These are phyloP conservation scores for Orcinus orca DNA, from an alignment of 2,113 vertebrate genomes.

Conservation along the genomic window DNA sequence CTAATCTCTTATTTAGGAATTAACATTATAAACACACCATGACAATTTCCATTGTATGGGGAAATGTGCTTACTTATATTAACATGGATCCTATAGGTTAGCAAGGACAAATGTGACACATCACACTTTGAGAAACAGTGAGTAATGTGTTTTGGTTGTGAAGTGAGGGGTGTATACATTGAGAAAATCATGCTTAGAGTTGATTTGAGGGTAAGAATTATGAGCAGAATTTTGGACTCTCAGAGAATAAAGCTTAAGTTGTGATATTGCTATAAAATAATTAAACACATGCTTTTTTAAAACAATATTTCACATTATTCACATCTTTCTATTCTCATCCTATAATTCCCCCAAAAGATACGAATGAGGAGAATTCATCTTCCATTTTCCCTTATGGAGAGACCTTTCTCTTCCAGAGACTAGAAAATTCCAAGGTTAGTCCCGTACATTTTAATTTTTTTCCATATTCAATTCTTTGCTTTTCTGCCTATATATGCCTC, in stretches of 20 bases:
- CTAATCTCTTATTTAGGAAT: not conserved
- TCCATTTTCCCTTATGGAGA: constrained; percentile 93
- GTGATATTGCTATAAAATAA: constrained; percentile 30
- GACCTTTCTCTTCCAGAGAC: constrained; percentile 87
- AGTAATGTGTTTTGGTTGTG: not conserved
- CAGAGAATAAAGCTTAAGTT: not conserved
- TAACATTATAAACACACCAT: not conserved
- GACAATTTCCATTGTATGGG: not conserved
- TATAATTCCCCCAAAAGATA: constrained; percentile 71
- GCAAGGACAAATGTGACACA: not conserved
- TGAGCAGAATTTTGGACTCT: not conserved
- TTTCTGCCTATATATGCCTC: not conserved
- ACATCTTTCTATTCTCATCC: constrained; percentile 53
- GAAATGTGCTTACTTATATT: not conserved
- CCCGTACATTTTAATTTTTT: constrained; percentile 47
- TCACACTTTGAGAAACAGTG: not conserved
- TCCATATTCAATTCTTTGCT: constrained; percentile 29
- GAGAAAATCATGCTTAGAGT: not conserved
- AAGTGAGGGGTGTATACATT: not conserved
- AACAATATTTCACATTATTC: constrained; percentile 19
- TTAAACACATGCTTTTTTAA: not conserved
- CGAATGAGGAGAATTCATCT: constrained; percentile 80
- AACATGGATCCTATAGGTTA: not conserved
- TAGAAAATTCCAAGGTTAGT: constrained; percentile 86
- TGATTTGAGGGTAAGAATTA: not conserved